Evolutionary conservation across 2,113 vertebrate species (phyloP), one percentile per base, ranked within the genome.

Genomic region (Pantherophis guttatus): DNA sequence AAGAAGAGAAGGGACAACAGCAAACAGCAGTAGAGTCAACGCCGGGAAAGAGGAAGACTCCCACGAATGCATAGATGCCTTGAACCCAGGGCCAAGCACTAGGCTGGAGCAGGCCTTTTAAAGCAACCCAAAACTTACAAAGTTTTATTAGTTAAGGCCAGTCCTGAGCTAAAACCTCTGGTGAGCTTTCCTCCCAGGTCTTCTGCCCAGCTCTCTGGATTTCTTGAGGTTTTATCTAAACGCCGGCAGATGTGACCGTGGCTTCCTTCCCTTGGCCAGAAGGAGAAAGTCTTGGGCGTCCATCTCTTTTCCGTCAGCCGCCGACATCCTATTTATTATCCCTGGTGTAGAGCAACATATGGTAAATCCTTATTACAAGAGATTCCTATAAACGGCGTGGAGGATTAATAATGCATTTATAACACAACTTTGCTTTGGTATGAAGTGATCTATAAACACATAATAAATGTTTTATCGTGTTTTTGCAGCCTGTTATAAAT

Each of bases 391-490:
- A 97, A 97, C 92, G 96, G 97, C 90, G 54, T 94, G 94, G 93
- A 97, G 97, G 97, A 98, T 98, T 98, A 98, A 98, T 98, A 98
- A 97, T 97, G 96, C 95, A 98, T 98, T 97, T 98, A 97, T 98
- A 96, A 98, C 97, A 97, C 97, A 97, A 97, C 97, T 95, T 97
- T 93, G 94, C 91, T 96, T 97, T 97, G 97, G 96, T 97, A 89
- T 94, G 97, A 97, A 97, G 97, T 97, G 97, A 97, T 98, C 97
- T 98, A 97, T 98, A 98, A 98, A 97, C 94, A 97, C 93, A 97
- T 96, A 95, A 97, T 98, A 98, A 98, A 98, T 98, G 98, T 98
- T 98, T 98, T 97, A 98, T 98, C 97, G 97, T 98, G 98, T 98
- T 98, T 98, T 97, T 98, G 97, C 97, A 97, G 97, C 98, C 97